Evolutionary conservation across 2,113 vertebrate genomes (phyloP).

Genomic region (Cnemophilus loriae): DNA sequence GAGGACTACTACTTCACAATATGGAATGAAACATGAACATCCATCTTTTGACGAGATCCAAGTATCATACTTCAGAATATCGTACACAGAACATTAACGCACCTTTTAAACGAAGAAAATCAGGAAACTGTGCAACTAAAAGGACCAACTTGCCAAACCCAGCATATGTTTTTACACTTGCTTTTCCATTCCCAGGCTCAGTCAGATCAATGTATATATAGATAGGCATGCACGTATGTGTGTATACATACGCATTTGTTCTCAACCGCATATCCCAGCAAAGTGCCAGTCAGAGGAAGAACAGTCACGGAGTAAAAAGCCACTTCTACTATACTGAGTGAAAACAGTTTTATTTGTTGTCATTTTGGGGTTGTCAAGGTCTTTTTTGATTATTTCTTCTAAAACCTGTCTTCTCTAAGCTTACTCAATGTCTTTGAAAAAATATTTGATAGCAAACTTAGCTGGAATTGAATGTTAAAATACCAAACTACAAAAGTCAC

Average conservation of each 20-base stretch:
- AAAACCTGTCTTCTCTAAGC: not conserved
- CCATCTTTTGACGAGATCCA: not conserved
- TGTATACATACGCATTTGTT: not conserved
- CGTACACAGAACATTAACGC: not conserved
- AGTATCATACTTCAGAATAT: not conserved
- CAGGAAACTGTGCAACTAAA: not conserved
- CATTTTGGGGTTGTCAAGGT: not conserved
- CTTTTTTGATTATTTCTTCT: not conserved
- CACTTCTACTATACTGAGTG: not conserved
- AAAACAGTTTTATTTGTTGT: not conserved
- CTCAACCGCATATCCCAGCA: not conserved
- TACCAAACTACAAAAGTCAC: not conserved
- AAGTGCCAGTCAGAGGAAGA: not conserved
- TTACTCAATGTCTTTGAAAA: not conserved
- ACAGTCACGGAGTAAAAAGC: not conserved
- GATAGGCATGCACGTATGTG: not conserved
- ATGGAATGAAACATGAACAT: not conserved
- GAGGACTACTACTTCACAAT: not conserved
- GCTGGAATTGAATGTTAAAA: not conserved
- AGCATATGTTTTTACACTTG: slow-evolving; percentile 15
- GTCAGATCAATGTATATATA: not conserved
- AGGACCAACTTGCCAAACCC: slow-evolving; percentile 8
- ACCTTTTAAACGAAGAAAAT: slow-evolving; percentile 22
- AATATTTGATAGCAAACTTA: not conserved
- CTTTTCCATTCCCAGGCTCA: not conserved